A percentile compares a stretch with the other conserved stretches of the same genome.
These are phyloP conservation scores for Leucoma salicis DNA, from an alignment of 2,888 invertebrate genomes.

Conservation along the genomic window DNA sequence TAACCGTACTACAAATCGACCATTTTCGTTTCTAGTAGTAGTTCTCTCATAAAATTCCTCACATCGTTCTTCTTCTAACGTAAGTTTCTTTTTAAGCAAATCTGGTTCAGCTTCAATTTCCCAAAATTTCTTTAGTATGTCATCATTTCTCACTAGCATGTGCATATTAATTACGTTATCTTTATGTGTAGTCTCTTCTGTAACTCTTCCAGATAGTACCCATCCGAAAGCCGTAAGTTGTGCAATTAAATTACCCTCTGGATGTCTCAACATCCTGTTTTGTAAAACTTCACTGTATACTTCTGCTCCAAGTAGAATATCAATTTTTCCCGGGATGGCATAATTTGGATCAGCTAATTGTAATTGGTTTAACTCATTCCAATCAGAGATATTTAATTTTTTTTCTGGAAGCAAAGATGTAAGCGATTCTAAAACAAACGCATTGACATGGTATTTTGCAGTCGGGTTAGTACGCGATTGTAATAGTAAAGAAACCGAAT, in stretches of 20 bases:
- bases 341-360: conserved; percentile 1
- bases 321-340: conserved; percentile 1
- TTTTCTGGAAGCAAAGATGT: neutral
- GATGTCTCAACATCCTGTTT: neutral
- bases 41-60: neutral
- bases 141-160: neutral
- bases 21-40: neutral
- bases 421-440: neutral
- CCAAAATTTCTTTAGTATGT: neutral
- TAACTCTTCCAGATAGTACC: neutral
- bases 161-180: neutral
- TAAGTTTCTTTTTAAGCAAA: neutral
- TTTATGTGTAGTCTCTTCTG: neutral
- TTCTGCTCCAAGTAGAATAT: conserved; percentile 2
- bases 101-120: neutral
- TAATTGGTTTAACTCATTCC: neutral
- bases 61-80: neutral
- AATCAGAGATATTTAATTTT: neutral
- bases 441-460: neutral
- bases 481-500: neutral
- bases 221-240: neutral
- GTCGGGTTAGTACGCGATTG: neutral
- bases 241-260: neutral
- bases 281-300: neutral
- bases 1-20: conserved; percentile 6